A percentile compares a stretch with the other conserved stretches of the same genome.
These are phyloP conservation scores for Zygogramma bicolorata DNA, from an alignment of 2,888 invertebrate genomes.

Conservation along the genomic window DNA sequence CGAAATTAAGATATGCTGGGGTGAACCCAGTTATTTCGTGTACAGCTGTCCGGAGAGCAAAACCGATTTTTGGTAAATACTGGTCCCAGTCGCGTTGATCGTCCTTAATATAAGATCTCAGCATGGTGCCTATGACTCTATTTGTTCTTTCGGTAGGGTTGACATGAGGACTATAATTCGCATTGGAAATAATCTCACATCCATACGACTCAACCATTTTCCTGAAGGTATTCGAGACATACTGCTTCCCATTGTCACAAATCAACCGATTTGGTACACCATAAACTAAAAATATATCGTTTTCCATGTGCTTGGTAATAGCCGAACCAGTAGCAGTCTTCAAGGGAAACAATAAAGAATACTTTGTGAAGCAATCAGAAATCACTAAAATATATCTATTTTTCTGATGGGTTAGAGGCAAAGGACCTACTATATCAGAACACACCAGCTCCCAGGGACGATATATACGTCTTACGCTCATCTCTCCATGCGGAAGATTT, in stretches of 20 bases:
- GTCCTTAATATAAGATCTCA: slow-evolving; percentile 20
- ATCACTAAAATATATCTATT: not conserved
- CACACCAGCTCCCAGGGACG: not conserved
- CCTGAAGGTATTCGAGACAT: not conserved
- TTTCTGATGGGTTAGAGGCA: not conserved
- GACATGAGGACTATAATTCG: slow-evolving; percentile 42
- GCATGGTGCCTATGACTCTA: slow-evolving; percentile 50
- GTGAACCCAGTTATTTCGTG: slow-evolving; percentile 45
- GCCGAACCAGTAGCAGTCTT: not conserved
- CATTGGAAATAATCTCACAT: slow-evolving; percentile 37
- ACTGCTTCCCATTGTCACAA: slow-evolving; percentile 46
- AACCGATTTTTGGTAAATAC: slow-evolving; percentile 45
- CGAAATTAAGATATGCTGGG: slow-evolving; percentile 37
- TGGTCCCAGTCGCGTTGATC: slow-evolving; percentile 45
- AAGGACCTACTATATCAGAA: not conserved
- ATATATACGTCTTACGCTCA: not conserved
- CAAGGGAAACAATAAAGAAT: too few relatives aligned
- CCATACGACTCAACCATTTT: slow-evolving; percentile 29
- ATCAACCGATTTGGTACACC: slow-evolving; percentile 37
- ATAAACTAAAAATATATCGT: slow-evolving; percentile 36
- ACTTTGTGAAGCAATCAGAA: not conserved
- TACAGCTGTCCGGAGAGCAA: slow-evolving; percentile 44
- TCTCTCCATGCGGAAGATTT: not conserved
- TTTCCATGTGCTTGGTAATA: too few relatives aligned
- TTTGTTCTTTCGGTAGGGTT: slow-evolving; percentile 37